phyloP scores from a whole-genome alignment of 1,140 invertebrate genomes.

The Lucilia sericata region DNA sequence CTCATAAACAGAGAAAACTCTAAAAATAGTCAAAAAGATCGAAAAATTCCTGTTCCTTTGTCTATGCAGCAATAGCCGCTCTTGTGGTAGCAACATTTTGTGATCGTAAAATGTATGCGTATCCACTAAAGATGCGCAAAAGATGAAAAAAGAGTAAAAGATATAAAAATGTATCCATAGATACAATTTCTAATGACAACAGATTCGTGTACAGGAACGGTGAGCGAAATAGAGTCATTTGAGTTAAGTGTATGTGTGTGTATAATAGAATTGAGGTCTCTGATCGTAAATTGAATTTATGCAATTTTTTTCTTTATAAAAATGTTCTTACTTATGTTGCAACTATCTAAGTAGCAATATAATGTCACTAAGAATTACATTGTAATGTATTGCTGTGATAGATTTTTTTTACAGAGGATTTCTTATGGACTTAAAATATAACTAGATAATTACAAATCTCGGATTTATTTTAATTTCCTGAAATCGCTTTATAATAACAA shows the following conservation, averaged over 20 bases:
- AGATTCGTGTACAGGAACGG: not conserved
- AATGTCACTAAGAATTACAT: not conserved
- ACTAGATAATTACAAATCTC: no score
- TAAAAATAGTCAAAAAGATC: not conserved
- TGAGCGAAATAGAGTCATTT: not conserved
- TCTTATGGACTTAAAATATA: no score
- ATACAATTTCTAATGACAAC: slow-evolving; percentile 9
- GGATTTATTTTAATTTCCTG: no score
- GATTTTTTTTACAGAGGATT: not conserved
- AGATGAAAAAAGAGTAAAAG: not conserved
- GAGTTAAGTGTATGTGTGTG: not conserved
- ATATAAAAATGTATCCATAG: not conserved
- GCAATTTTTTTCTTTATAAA: no score
- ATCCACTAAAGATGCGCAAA: not conserved
- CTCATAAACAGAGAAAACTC: not conserved
- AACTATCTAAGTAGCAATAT: no score
- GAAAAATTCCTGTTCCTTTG: slow-evolving; percentile 26
- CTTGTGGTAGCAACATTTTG: slow-evolving; percentile 1
- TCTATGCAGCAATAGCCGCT: not conserved
- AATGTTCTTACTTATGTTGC: no score
- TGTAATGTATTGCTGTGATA: not conserved
- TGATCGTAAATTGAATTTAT: not conserved
- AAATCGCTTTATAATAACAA: no score
- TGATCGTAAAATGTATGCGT: not conserved
- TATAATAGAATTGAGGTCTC: not conserved